Evolutionary conservation across 2,113 vertebrate species (phyloP), one percentile per base, ranked within the genome.

Genomic region (Oplegnathus fasciatus): DNA sequence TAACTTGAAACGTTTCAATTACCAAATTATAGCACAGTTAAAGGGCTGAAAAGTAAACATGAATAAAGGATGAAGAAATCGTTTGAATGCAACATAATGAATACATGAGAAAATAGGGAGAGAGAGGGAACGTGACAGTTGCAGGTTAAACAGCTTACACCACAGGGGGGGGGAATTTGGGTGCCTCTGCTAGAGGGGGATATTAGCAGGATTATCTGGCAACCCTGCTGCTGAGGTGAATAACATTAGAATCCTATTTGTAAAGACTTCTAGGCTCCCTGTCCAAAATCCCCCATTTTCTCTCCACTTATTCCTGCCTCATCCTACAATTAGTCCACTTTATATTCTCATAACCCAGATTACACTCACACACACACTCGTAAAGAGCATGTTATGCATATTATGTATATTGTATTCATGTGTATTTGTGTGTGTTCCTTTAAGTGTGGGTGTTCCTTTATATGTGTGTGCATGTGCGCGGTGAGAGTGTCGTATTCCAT

Each of bases 151-250:
- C 88, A 87, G 87, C 83, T 94, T 93, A 92, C 68, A 69, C 82
- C 75, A 72, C 37, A 69, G 86, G 74, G 83, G 52, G 72, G 84
- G 86, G 88, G 87, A 91, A 93, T 93, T 93, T 91, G 74, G 70
- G 78, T 86, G 85, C 61, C 66, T 79, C 83, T 91, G 82, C 80
- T 76, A 54, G 73, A 91, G 87, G 77, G 78, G 88, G 81, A 91
- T 88, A 93, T 94, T 94, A 93, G 90, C 80, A 18, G 91, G 92
- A 93, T 93, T 94, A 94, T 91, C 86, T 91, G 87, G 91, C 89
- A 93, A 89, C 92, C 86, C 84, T 87, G 87, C 85, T 89, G 86
- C 81, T 78, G 80, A 90, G 90, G 86, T 93, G 89, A 93, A 87
- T 89, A 91, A 88, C 78, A 82, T 90, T 78, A 79, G 66, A 93